phyloP scores from a whole-genome alignment of 2,888 invertebrate species.

The Gerris lacustris region DNA sequence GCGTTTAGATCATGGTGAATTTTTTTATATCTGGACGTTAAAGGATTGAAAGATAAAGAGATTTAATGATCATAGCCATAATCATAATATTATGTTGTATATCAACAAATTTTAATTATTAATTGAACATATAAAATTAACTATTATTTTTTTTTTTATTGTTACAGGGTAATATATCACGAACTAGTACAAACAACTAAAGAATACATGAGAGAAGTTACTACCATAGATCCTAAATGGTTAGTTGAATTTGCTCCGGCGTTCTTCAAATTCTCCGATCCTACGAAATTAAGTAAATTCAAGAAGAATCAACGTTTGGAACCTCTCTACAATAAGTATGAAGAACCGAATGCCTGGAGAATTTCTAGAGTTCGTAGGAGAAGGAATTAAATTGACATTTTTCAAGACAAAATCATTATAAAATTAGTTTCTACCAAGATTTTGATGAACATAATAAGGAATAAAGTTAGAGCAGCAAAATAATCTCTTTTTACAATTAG shows the following conservation, averaged over 20 bases:
- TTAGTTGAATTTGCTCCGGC: constrained; percentile 97
- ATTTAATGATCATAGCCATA: no score
- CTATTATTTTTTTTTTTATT: background rate
- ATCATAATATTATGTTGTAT: no score
- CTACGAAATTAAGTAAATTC: constrained; percentile 94
- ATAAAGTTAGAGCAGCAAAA: no score
- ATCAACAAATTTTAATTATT: no score
- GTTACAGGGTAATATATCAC: constrained; percentile 84
- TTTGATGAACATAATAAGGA: no score
- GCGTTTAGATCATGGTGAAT: no score
- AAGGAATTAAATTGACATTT: constrained; percentile 52
- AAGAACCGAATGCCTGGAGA: constrained; percentile 98
- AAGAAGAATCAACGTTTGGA: constrained; percentile 98
- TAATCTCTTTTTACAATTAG: no score
- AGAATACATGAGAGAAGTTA: constrained; percentile 98
- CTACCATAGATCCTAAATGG: constrained; percentile 95
- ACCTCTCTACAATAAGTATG: constrained; percentile 96
- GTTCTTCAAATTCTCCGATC: constrained; percentile 97
- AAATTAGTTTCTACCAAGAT: no score
- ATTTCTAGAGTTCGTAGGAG: constrained; percentile 84
- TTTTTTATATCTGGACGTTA: no score
- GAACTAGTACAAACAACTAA: constrained; percentile 97
- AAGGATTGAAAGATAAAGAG: no score
- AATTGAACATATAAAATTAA: no score
- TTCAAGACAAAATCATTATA: background rate